Evolutionary conservation across 2,888 invertebrate species (phyloP).

Genomic region (Neuroscelio doddi): DNA sequence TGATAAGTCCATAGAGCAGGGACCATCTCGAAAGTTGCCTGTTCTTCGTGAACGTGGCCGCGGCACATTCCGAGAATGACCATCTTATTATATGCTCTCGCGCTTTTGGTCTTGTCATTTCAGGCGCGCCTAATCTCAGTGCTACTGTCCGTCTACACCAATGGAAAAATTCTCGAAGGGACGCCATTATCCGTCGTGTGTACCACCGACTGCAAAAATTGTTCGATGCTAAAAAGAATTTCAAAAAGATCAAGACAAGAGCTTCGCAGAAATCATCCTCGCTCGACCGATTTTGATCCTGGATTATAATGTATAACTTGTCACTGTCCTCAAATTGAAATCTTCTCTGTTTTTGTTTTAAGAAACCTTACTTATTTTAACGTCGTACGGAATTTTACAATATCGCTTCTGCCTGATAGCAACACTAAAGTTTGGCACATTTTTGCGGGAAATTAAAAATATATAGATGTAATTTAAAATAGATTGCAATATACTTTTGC

Average conservation of each 20-base stretch:
- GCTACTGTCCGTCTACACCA: conserved; percentile 31
- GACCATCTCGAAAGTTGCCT: conserved; percentile 25
- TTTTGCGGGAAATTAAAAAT: too few relatives aligned
- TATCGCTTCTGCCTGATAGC: too few relatives aligned
- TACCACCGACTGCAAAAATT: conserved; percentile 1
- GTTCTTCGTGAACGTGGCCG: background rate
- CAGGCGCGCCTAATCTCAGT: conserved; percentile 23
- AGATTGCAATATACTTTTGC: too few relatives aligned
- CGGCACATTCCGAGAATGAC: conserved; percentile 56
- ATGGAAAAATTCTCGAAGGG: conserved; percentile 13
- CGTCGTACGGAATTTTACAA: too few relatives aligned
- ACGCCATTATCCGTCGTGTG: background rate
- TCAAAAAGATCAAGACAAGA: background rate
- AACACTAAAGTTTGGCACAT: too few relatives aligned
- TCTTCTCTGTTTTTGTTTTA: conserved; percentile 8
- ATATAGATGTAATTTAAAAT: too few relatives aligned
- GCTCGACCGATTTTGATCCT: background rate
- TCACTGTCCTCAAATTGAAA: background rate
- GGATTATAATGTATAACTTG: background rate
- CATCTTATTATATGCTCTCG: conserved; percentile 48
- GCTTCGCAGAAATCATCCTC: background rate
- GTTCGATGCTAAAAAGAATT: background rate
- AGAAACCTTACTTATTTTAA: too few relatives aligned
- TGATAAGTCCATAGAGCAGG: conserved; percentile 47
- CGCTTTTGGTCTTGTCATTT: conserved; percentile 54